A percentile compares a stretch with the other conserved stretches of the same genome.
These are phyloP conservation scores for Acrocephalus kingi DNA, from an alignment of 2,113 vertebrate species.

Conservation along the genomic window DNA sequence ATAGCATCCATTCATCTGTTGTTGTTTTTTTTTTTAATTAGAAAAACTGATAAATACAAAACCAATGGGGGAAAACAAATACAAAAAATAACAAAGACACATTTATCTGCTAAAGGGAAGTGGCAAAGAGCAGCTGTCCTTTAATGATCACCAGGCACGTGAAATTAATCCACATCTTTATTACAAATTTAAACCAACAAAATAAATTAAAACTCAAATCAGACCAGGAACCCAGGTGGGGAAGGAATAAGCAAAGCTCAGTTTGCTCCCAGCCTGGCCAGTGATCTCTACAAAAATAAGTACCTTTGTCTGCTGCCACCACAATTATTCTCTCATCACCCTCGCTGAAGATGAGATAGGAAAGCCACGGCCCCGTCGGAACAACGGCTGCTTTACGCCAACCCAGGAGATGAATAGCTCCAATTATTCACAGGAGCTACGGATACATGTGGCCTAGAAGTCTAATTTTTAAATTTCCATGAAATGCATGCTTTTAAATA, in stretches of 20 bases:
- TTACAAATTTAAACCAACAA: slow-evolving; percentile 34
- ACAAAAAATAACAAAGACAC: slow-evolving; percentile 61
- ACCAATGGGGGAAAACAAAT: slow-evolving; percentile 39
- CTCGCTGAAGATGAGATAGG: slow-evolving; percentile 41
- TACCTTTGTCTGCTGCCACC: slow-evolving; percentile 47
- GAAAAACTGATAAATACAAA: slow-evolving; percentile 60
- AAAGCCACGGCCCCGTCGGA: neutral
- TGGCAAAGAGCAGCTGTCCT: slow-evolving; percentile 66
- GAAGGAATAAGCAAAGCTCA: slow-evolving; percentile 57
- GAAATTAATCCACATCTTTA: slow-evolving; percentile 64
- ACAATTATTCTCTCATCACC: slow-evolving; percentile 60
- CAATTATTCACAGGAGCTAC: neutral
- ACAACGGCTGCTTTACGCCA: slow-evolving; percentile 6
- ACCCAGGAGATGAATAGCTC: slow-evolving; percentile 28
- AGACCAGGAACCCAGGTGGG: slow-evolving; percentile 38
- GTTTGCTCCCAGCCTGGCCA: slow-evolving; percentile 8
- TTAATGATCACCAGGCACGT: slow-evolving; percentile 22
- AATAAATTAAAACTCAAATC: slow-evolving; percentile 51
- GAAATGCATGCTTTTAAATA: slow-evolving; percentile 30
- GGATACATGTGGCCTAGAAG: neutral
- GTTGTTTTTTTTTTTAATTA: slow-evolving; percentile 43
- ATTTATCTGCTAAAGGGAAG: slow-evolving; percentile 50
- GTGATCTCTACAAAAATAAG: slow-evolving; percentile 45
- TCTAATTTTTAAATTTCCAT: slow-evolving; percentile 31
- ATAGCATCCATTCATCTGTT: slow-evolving; percentile 54